A percentile compares a stretch with the other conserved stretches of the same genome.
These are phyloP conservation scores for Caenorhabditis sp. DNA, from an alignment of 2,888 invertebrate genomes.

Conservation along the genomic window DNA sequence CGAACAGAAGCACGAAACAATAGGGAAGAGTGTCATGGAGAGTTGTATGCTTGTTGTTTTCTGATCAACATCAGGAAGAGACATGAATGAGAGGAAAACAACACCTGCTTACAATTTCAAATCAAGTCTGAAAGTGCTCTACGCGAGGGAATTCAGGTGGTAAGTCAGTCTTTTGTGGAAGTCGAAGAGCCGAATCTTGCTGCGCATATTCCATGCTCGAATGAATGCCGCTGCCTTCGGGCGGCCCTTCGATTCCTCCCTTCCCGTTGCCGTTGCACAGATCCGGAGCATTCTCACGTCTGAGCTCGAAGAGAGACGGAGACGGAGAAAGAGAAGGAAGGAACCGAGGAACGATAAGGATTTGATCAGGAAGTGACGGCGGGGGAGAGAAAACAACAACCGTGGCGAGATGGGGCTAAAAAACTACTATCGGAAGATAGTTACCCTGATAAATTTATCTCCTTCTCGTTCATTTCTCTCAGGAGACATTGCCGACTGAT, in stretches of 20 bases:
- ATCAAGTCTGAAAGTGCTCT: background rate
- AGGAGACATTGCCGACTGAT: background rate
- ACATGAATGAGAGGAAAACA: too few species aligned
- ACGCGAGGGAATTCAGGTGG: background rate
- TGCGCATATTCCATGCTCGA: slow-evolving; percentile 20
- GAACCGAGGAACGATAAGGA: background rate
- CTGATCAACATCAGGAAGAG: too few species aligned
- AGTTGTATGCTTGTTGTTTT: too few species aligned
- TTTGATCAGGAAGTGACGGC: background rate
- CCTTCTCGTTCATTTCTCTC: background rate
- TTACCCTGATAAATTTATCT: background rate
- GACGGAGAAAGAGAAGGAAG: background rate
- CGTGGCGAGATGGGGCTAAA: background rate
- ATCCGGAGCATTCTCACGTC: slow-evolving; percentile 1
- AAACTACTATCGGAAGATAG: background rate
- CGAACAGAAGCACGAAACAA: background rate
- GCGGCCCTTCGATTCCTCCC: too few species aligned
- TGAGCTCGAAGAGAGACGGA: background rate
- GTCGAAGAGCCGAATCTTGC: background rate
- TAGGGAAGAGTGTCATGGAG: too few species aligned
- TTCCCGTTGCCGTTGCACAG: too few species aligned
- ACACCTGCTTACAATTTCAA: too few species aligned
- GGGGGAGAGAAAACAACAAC: background rate
- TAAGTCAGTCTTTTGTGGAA: background rate
- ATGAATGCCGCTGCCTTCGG: background rate